Conservation (phyloP, 2,888 invertebrate species). For the Malthinus seriepunctatus region DNA sequence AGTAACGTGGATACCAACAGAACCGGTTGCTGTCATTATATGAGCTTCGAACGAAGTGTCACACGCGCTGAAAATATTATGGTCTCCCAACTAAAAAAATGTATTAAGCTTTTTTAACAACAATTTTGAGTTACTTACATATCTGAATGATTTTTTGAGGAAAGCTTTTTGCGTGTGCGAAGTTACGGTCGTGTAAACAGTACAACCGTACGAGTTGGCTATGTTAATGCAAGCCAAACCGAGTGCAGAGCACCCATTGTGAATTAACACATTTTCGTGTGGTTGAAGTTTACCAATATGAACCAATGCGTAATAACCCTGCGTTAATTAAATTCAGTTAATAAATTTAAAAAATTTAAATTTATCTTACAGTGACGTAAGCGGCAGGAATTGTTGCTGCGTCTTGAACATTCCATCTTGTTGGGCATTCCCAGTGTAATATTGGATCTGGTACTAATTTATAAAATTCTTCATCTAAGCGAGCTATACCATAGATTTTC, state of each 20-base stretch:
- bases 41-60: constrained; percentile 83
- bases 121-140: constrained; percentile 40
- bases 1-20: constrained; percentile 88
- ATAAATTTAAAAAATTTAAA: not conserved
- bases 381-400: constrained; percentile 82
- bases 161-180: constrained; percentile 50
- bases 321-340: constrained; percentile 36
- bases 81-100: constrained; percentile 43
- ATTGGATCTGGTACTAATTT: constrained; percentile 49
- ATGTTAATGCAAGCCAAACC: constrained; percentile 74
- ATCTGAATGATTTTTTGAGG: constrained; percentile 44
- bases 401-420: constrained; percentile 72
- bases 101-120: not conserved
- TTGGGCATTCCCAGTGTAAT: constrained; percentile 70
- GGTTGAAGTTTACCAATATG: constrained; percentile 46
- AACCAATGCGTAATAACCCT: constrained; percentile 54
- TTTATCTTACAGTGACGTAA: constrained; percentile 61
- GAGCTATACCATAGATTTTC: constrained; percentile 70
- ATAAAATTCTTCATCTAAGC: constrained; percentile 44
- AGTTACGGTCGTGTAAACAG: constrained; percentile 66
- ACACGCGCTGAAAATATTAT: constrained; percentile 44
- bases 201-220: constrained; percentile 62
- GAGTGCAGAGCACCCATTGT: constrained; percentile 65
- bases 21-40: constrained; percentile 78
- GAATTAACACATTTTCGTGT: constrained; percentile 58